Evolutionary conservation across 2,888 invertebrate species (phyloP).

Genomic region (Oscheius sp.): DNA sequence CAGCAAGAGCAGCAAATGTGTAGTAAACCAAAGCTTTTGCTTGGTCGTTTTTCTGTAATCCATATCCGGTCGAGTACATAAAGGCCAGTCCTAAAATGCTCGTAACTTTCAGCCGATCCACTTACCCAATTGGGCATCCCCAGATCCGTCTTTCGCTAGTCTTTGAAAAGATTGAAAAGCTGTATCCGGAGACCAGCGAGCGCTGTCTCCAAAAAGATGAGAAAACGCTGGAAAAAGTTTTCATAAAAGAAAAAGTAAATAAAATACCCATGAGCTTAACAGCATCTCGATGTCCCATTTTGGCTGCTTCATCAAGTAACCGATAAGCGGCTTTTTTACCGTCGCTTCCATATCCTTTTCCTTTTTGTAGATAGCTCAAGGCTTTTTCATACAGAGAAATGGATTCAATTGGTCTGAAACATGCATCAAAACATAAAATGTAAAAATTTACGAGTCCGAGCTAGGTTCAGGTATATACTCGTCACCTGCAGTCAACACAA

Average conservation of each 20-base stretch:
- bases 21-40: constrained; percentile 85
- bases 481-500: constrained; percentile 18
- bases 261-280: constrained; percentile 83
- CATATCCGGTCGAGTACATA: constrained; percentile 75
- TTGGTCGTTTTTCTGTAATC: constrained; percentile 66
- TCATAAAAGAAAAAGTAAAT: not conserved
- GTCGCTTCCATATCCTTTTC: constrained; percentile 53
- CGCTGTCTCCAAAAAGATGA: constrained; percentile 85
- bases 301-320: constrained; percentile 84
- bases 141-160: constrained; percentile 78
- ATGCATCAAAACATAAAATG: too few relatives aligned
- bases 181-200: constrained; percentile 83
- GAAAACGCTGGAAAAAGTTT: constrained; percentile 79
- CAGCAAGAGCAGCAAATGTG: constrained; percentile 89
- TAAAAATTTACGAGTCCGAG: not conserved
- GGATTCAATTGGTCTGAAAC: constrained; percentile 15
- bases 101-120: not conserved
- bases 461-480: constrained; percentile 14
- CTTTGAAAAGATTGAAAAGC: constrained; percentile 83
- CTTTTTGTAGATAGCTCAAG: constrained; percentile 43
- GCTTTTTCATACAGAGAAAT: constrained; percentile 39
- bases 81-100: constrained; percentile 73
- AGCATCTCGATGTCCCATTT: constrained; percentile 84
- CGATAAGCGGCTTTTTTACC: constrained; percentile 79
- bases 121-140: constrained; percentile 85